These are phyloP conservation scores for Bagarius yarrelli DNA, from an alignment of 2,113 vertebrate genomes.

Conservation along the genomic window DNA sequence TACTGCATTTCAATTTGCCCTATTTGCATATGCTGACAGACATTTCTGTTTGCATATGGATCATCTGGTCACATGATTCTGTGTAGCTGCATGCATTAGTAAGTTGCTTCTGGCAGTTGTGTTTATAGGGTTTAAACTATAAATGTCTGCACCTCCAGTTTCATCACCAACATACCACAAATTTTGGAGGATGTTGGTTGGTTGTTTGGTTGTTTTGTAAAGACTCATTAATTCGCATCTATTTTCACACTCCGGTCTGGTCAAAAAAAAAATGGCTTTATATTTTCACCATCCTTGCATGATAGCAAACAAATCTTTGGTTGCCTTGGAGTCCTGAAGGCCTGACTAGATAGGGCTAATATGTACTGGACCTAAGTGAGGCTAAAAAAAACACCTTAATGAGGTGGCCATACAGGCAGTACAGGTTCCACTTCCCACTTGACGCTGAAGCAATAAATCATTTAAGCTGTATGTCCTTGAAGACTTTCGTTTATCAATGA, in stretches of 20 bases:
- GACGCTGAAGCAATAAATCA: neutral
- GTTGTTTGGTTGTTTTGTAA: too few relatives aligned
- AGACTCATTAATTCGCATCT: too few relatives aligned
- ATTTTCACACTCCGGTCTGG: too few relatives aligned
- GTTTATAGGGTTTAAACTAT: neutral
- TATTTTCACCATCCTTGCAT: too few relatives aligned
- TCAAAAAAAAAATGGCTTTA: too few relatives aligned
- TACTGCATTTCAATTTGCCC: neutral
- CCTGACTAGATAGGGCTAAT: neutral
- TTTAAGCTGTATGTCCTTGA: neutral
- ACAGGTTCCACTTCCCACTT: neutral
- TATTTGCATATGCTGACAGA: neutral
- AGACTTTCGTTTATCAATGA: neutral
- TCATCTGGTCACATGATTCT: neutral
- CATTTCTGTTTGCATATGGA: neutral
- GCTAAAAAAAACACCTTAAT: neutral
- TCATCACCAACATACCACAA: too few relatives aligned
- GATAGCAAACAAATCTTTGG: too few relatives aligned
- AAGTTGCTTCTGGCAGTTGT: neutral
- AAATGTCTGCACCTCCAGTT: neutral
- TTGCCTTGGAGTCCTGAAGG: too few relatives aligned
- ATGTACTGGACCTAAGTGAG: neutral
- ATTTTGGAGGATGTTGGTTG: too few relatives aligned
- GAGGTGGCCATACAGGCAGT: neutral
- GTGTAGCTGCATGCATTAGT: neutral